These are phyloP conservation scores for Camponotus pennsylvanicus DNA, from an alignment of 1,140 invertebrate genomes.

Conservation along the genomic window DNA sequence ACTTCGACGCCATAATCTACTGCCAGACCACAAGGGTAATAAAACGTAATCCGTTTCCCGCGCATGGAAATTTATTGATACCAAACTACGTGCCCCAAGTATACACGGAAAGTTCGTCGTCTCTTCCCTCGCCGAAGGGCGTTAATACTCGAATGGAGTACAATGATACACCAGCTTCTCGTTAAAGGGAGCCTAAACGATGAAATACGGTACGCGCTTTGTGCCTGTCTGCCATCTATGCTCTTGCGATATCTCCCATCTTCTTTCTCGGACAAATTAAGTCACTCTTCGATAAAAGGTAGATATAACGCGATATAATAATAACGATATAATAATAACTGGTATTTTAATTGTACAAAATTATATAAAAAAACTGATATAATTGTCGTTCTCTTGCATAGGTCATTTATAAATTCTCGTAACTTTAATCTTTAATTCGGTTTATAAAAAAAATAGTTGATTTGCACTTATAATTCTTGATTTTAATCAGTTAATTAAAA, in stretches of 20 bases:
- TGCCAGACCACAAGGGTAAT: slow-evolving; percentile 69
- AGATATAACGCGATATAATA: not conserved
- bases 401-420: not conserved
- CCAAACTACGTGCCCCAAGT: slow-evolving; percentile 60
- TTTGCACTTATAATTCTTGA: not conserved
- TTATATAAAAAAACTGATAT: not conserved
- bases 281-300: not conserved
- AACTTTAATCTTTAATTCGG: too few relatives aligned
- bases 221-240: not conserved
- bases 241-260: not conserved
- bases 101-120: slow-evolving; percentile 61
- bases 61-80: slow-evolving; percentile 71
- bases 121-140: slow-evolving; percentile 26
- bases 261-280: slow-evolving; percentile 31
- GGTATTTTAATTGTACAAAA: not conserved
- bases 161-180: slow-evolving; percentile 49
- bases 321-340: not conserved
- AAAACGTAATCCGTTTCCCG: slow-evolving; percentile 71
- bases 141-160: slow-evolving; percentile 58
- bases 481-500: too few relatives aligned
- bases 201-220: slow-evolving; percentile 68
- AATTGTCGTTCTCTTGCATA: not conserved
- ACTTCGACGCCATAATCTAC: slow-evolving; percentile 71
- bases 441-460: not conserved
- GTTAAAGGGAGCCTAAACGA: slow-evolving; percentile 38